Evolutionary conservation across 2,113 vertebrate genomes (phyloP), one percentile per base, ranked within the genome.

Genomic region (Donacobius atricapilla): DNA sequence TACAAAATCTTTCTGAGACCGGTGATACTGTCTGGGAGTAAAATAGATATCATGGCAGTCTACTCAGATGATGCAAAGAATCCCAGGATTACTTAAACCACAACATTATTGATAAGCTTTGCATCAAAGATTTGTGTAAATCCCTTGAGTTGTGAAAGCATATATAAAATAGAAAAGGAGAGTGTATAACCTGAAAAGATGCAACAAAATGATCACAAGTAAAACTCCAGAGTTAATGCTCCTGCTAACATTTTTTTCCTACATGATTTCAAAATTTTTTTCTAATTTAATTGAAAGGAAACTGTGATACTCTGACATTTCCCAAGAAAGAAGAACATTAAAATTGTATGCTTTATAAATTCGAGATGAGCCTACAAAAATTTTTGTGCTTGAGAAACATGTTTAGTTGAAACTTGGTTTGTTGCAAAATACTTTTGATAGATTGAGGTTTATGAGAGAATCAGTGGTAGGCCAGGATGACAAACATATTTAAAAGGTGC

Each of bases 301-400:
- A 85, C 21, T 35, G 24, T 60, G n/a, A 72, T 23, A 72, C 12
- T 44, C 53, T 69, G 53, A 30, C 20, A 75, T 76, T 93, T 81
- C 15, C 45, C 15, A 61, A 10, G 33, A 79, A 92, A 85, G 31
- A 60, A 54, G 19, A 35, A 61, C 39, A 60, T 47, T 56, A 65
- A 76, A 90, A 82, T 3, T 71, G 19, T 15, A 79, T 7, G 16
- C 15, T 90, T 87, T 88, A 68, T 72, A 87, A 87, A 79, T 60
- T 87, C 75, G 80, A 51, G 48, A 79, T 76, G 22, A 90, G 35
- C 21, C 39, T 86, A 54, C 90, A 80, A 13, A 86, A 73, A 31
- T 77, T 42, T 39, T 1, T 54, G 64, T 47, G 35, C n/a, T 86
- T 50, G 50, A 92, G 71, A 86, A 93, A 65, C 7, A 8, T 1